A percentile compares a stretch with the other conserved stretches of the same genome.
phyloP scores from a whole-genome alignment of 1,140 invertebrate genomes.

The Dendroctonus valens region DNA sequence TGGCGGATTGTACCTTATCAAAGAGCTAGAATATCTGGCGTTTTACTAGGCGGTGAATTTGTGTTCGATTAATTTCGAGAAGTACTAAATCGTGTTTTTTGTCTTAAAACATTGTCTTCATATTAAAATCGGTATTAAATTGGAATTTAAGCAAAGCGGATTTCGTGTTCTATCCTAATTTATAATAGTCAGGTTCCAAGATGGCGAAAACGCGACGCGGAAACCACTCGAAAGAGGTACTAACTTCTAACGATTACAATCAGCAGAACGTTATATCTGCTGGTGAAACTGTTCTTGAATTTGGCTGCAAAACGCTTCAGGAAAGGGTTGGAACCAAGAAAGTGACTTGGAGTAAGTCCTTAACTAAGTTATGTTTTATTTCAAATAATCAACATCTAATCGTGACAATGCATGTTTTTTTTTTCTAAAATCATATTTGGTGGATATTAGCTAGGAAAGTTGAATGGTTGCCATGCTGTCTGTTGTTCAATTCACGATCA shows the following conservation, averaged over 20 bases:
- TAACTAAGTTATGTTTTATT: too few relatives aligned
- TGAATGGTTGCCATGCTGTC: too few relatives aligned
- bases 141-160: too few relatives aligned
- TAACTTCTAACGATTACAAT: constrained; percentile 11
- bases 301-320: constrained; percentile 14
- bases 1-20: constrained; percentile 9
- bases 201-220: constrained; percentile 33
- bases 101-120: constrained; percentile 2
- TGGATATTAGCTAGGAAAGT: too few relatives aligned
- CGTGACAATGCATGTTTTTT: constrained; percentile 20
- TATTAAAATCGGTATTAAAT: not conserved
- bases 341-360: constrained; percentile 40
- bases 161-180: too few relatives aligned
- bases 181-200: not conserved
- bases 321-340: constrained; percentile 32
- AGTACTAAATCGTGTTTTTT: constrained; percentile 8
- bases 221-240: constrained; percentile 19
- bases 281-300: constrained; percentile 2
- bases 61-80: not conserved
- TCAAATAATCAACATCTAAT: constrained; percentile 1
- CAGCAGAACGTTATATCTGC: constrained; percentile 15
- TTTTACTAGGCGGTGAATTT: constrained; percentile 13
- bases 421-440: constrained; percentile 2
- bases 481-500: too few relatives aligned
- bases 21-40: constrained; percentile 8